Percentiles rank a stretch among this genome's conserved stretches.
Conservation (phyloP, 2,888 invertebrate genomes). For the Euphydryas editha region DNA sequence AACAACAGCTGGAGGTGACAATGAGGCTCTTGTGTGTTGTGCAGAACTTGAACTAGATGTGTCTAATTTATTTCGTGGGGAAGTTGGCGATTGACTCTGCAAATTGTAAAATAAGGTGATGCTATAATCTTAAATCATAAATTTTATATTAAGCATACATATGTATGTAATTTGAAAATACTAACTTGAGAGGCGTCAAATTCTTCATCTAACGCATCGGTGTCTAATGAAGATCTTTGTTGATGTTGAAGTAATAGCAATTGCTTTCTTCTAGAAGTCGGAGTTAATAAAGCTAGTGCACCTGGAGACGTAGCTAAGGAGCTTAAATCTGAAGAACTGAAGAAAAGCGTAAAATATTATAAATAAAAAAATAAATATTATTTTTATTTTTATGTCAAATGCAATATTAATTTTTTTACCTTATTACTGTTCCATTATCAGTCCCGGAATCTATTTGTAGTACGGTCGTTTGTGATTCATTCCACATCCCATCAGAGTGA, state of each 20-base stretch:
- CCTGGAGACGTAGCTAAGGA: constrained; percentile 81
- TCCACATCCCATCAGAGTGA: constrained; percentile 94
- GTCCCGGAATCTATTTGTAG: constrained; percentile 89
- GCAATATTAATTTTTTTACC: constrained; percentile 51
- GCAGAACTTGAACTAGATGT: constrained; percentile 66
- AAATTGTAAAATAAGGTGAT: constrained; percentile 40
- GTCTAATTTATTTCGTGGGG: constrained; percentile 79
- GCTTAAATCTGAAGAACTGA: constrained; percentile 79
- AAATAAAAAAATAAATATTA: background rate
- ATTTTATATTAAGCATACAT: background rate
- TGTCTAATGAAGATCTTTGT: constrained; percentile 93
- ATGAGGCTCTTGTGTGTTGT: constrained; percentile 64
- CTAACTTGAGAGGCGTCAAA: constrained; percentile 84
- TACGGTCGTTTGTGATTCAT: constrained; percentile 94
- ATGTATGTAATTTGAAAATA: background rate
- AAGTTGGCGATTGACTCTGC: constrained; percentile 80
- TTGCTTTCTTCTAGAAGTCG: constrained; percentile 91
- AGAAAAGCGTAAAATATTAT: constrained; percentile 34
- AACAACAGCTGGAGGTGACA: constrained; percentile 78
- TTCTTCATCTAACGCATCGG: constrained; percentile 91
- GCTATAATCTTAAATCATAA: background rate
- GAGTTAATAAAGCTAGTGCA: constrained; percentile 87
- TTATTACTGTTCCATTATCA: constrained; percentile 85
- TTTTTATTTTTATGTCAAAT: background rate
- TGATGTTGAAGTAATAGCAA: constrained; percentile 91